Conservation (phyloP, 92 coral and sea anemone genomes). For the Palythoa heliodiscus region DNA sequence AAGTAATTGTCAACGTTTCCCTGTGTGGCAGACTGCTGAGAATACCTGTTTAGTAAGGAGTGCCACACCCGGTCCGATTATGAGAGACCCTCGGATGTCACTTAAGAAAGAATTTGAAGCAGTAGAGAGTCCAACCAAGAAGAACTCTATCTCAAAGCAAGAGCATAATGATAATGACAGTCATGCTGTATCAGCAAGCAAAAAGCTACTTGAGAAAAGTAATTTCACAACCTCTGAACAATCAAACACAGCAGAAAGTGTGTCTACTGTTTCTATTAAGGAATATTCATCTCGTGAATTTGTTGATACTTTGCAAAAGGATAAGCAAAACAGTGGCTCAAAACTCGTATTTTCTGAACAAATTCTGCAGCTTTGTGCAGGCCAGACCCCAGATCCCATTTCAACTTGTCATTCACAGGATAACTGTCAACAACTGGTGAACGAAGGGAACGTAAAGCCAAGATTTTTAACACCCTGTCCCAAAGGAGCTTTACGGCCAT, state of each 20-base stretch:
- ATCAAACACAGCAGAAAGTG: neutral
- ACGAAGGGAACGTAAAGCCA: slow-evolving; percentile 3
- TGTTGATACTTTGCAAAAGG: neutral
- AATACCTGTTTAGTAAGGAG: neutral
- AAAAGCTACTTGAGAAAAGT: neutral
- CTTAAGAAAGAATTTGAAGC: slow-evolving; percentile 64
- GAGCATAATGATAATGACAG: neutral
- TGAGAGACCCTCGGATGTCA: slow-evolving; percentile 52
- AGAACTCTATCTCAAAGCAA: neutral
- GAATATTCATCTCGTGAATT: neutral
- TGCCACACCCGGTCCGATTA: slow-evolving; percentile 7
- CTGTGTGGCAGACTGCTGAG: neutral
- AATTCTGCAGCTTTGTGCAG: slow-evolving; percentile 14
- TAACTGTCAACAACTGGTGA: neutral
- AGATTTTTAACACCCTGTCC: slow-evolving; percentile 36
- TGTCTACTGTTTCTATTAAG: neutral
- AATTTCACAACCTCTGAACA: neutral
- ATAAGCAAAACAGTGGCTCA: slow-evolving; percentile 2
- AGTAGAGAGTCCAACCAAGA: slow-evolving; percentile 23
- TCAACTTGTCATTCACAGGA: neutral
- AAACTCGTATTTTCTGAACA: neutral
- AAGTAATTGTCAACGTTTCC: neutral
- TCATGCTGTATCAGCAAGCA: no score
- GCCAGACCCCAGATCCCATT: neutral
- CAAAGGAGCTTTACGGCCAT: slow-evolving; percentile 11